phyloP scores from a whole-genome alignment of 2,888 invertebrate genomes.

The Drosophila emarginata region DNA sequence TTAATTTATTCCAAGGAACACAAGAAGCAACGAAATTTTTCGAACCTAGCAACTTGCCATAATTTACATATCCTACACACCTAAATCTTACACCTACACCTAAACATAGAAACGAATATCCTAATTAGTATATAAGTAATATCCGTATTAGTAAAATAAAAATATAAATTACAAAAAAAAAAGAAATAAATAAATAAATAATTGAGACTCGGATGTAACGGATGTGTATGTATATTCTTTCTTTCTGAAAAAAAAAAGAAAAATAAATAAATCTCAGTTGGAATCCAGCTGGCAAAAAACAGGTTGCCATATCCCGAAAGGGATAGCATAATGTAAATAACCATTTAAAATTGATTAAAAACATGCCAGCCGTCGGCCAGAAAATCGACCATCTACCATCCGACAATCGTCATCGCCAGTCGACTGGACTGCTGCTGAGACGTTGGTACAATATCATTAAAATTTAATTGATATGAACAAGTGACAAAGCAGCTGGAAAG shows the following conservation, averaged over 20 bases:
- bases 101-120: slow-evolving; percentile 51
- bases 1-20: slow-evolving; percentile 55
- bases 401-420: slow-evolving; percentile 27
- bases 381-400: slow-evolving; percentile 19
- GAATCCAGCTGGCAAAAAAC: slow-evolving; percentile 41
- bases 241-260: background rate
- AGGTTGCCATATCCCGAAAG: slow-evolving; percentile 33
- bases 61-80: slow-evolving; percentile 27
- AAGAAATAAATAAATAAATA: slow-evolving; percentile 27
- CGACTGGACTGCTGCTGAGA: slow-evolving; percentile 15
- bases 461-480: slow-evolving; percentile 74
- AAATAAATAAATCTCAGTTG: background rate
- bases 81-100: slow-evolving; percentile 44
- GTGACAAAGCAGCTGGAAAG: slow-evolving; percentile 61
- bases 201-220: slow-evolving; percentile 24
- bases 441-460: slow-evolving; percentile 67
- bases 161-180: slow-evolving; percentile 34
- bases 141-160: slow-evolving; percentile 51
- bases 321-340: slow-evolving; percentile 60
- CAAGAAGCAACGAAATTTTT: slow-evolving; percentile 56
- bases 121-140: slow-evolving; percentile 64
- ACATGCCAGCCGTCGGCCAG: slow-evolving; percentile 40
- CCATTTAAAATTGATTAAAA: slow-evolving; percentile 76
- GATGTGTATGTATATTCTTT: slow-evolving; percentile 8
- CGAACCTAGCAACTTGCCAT: slow-evolving; percentile 71